Base-by-base conservation (phyloP, 2,797 vertebrate genomes). In the Ibycter americanus region DNA sequence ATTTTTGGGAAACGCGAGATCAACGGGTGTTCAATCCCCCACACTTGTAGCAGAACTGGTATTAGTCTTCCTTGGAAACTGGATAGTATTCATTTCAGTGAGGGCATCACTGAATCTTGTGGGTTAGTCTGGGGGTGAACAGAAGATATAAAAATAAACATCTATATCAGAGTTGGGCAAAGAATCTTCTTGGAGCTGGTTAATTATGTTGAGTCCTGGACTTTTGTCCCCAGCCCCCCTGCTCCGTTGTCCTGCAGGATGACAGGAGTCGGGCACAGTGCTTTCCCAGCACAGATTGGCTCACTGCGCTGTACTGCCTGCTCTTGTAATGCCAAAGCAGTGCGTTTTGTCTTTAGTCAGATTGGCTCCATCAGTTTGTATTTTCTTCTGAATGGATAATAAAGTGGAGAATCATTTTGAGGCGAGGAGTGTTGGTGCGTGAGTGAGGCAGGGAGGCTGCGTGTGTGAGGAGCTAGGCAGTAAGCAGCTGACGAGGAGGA, bases 401-500 rank as follows among this genome's bases (percentile, higher is more conserved):
- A 93, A 95, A 92, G 89, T 88, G 80, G 91, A 93, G 93, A 81
- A 90, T 94, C 94, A 80, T 95, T 96, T 71, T 7, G 65, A 91
- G 91, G 87, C 83, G 13, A 93, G 93, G 96, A 90, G 96, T 91
- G 95, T 95, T 94, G 95, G 95, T 97, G 86, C 36, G 96, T 87
- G 94, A 97, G 97, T 88, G 78, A 93, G 96, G 85, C 62, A 82
- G 97, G 87, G 72, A 95, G 96, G 97, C 85, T 97, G 96, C 93
- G 89, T 97, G 96, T 93, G 93, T 93, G 87, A 95, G 94, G 93
- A 96, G 96, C 96, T 88, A 96, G 96, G 97, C 98, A 98, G 98
- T 97, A 97, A 97, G 98, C 98, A 98, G 97, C 98, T 97, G 98
- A 98, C 96, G 98, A 98, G 93, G 95, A 98, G 97, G 97, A 97